Conservation (phyloP, 1,140 invertebrate genomes). For the Drosophila nikananu region DNA sequence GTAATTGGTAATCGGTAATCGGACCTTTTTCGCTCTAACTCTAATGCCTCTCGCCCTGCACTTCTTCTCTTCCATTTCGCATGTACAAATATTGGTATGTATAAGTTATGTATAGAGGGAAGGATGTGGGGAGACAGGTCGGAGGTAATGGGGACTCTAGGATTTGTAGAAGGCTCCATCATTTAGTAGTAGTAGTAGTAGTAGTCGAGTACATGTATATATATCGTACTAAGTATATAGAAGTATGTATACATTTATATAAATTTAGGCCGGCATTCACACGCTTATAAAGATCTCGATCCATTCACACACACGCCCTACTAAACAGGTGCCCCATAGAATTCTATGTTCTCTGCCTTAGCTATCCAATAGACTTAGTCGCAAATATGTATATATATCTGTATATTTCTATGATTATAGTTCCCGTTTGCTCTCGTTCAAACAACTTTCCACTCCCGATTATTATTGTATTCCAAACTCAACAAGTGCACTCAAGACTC, state of each 20-base stretch:
- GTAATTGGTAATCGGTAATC: slow-evolving; percentile 20
- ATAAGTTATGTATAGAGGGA: slow-evolving; percentile 55
- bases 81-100: slow-evolving; percentile 82
- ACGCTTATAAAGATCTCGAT: slow-evolving; percentile 21
- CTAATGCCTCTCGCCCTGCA: slow-evolving; percentile 21
- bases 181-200: slow-evolving; percentile 53
- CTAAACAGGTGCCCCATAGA: slow-evolving; percentile 15
- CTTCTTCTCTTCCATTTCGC: slow-evolving; percentile 39
- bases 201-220: slow-evolving; percentile 53
- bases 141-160: slow-evolving; percentile 9
- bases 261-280: slow-evolving; percentile 37
- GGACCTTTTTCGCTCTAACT: slow-evolving; percentile 24
- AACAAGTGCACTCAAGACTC: slow-evolving; percentile 64
- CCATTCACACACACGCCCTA: slow-evolving; percentile 21
- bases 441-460: slow-evolving; percentile 15
- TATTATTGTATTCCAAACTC: slow-evolving; percentile 46
- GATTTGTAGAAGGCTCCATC: slow-evolving; percentile 51
- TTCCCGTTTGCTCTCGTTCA: slow-evolving; percentile 17
- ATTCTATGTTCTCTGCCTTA: slow-evolving; percentile 11
- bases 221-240: slow-evolving; percentile 52
- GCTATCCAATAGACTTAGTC: slow-evolving; percentile 39
- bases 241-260: slow-evolving; percentile 76
- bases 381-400: slow-evolving; percentile 21
- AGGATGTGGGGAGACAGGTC: background rate
- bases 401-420: slow-evolving; percentile 42